Base-by-base conservation (phyloP, 2,888 invertebrate species). In the Prenolepis imparis region DNA sequence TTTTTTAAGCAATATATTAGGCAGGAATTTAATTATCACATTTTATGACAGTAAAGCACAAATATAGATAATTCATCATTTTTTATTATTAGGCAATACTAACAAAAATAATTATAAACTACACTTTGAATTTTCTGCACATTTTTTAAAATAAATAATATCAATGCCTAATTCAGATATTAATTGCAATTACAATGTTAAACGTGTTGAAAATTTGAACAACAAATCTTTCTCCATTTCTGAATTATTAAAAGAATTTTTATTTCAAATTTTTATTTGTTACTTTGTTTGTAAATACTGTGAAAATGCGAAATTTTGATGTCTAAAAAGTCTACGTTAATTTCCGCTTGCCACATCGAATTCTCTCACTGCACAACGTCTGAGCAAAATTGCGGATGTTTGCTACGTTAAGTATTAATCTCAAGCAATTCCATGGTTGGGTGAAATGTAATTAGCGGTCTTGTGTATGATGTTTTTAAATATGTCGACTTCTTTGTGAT, bases 291-390 rank as follows among this genome's bases (percentile, higher is more conserved):
- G 3, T 28, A 15, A n/a, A 41, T 15, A 9, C 15, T 4, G 5
- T 11, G 1, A 28, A 61, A 28, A 59, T 59, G 28, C 66, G 77
- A 57, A 63, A 64, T 21, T 70, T 83, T 67, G 44, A 83, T 66
- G 48, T 41, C 55, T 41, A 72, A 4, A 44, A 66, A 85, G 80
- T 72, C 67, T 80, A 41, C n/a, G 32, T 32, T 55, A 66, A 64
- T 77, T 82, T 87, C 86, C 83, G 82, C 63, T 87, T 86, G 82
- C 59, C 82, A 85, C 32, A 48, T 57, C 11, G n/a, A 48, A 85
- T 68, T 39, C 67, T 68, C 36, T 82, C 52, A 73, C 24, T 15
- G 32, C 28, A 32, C 3, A n/a, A 15, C 12, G 11, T n/a, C 57
- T 32, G 44, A 32, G 48, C 41, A 52, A 61, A 68, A 36, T n/a